Percentiles rank a stretch among this genome's conserved stretches.
Evolutionary conservation across 2,888 invertebrate genomes (phyloP).

Genomic region (Bombylius major): DNA sequence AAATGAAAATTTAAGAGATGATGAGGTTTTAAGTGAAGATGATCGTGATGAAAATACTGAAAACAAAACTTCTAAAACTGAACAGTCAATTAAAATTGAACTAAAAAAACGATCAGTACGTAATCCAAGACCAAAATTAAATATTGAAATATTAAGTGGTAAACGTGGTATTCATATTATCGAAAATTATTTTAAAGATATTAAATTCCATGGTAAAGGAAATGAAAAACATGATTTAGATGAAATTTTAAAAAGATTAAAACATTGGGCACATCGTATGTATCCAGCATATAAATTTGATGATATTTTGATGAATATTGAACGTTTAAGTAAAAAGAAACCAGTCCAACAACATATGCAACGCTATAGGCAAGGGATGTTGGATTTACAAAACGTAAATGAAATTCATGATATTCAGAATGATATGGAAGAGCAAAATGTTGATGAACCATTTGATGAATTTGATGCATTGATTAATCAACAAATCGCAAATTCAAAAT

Average conservation of each 20-base stretch:
- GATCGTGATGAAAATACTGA: conserved; percentile 38
- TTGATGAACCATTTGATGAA: conserved; percentile 43
- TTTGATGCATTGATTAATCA: conserved; percentile 51
- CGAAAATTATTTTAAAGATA: conserved; percentile 63
- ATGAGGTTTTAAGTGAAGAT: conserved; percentile 21
- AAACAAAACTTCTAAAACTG: conserved; percentile 16
- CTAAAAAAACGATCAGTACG: conserved; percentile 44
- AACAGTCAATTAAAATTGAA: conserved; percentile 32
- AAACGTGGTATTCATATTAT: conserved; percentile 66
- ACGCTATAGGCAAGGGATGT: conserved; percentile 45
- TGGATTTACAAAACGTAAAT: conserved; percentile 33
- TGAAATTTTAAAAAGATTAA: conserved; percentile 63
- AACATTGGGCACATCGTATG: conserved; percentile 89
- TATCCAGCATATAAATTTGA: conserved; percentile 83
- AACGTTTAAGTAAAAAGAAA: conserved; percentile 71
- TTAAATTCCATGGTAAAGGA: conserved; percentile 67
- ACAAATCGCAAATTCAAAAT: conserved; percentile 46
- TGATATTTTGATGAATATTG: conserved; percentile 66
- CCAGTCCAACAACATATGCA: conserved; percentile 59
- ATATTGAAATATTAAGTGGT: conserved; percentile 59
- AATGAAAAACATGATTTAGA: conserved; percentile 71
- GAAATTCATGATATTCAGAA: conserved; percentile 12
- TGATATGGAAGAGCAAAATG: conserved; percentile 16
- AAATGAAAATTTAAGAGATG: conserved; percentile 25
- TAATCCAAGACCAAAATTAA: conserved; percentile 55